Evolutionary conservation across 1,140 invertebrate species (phyloP).

Genomic region (Semibalanus balanoides): DNA sequence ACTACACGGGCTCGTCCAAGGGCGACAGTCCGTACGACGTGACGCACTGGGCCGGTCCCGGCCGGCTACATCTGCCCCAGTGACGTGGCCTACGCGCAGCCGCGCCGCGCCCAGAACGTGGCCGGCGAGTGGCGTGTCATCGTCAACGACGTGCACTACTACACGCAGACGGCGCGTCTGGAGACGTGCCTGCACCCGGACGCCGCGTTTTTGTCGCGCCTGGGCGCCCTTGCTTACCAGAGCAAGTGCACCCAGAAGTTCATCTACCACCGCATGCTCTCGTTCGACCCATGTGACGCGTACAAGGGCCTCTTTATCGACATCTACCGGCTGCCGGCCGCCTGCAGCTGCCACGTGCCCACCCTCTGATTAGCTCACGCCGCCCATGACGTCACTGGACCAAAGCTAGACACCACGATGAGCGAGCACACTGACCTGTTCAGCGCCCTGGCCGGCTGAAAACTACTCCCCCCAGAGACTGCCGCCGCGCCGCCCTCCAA

Average conservation of each 20-base stretch:
- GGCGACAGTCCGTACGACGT: slow-evolving; percentile 18
- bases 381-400: neutral
- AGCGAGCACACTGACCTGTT: neutral
- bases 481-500: neutral
- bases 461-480: neutral
- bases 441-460: neutral
- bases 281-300: slow-evolving; percentile 24
- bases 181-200: too few species aligned
- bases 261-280: slow-evolving; percentile 24
- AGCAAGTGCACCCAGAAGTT: slow-evolving; percentile 24
- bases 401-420: neutral
- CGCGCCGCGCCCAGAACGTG: slow-evolving; percentile 24
- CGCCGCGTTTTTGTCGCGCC: slow-evolving; percentile 22
- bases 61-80: slow-evolving; percentile 29
- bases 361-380: slow-evolving; percentile 5
- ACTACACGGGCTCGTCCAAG: slow-evolving; percentile 22
- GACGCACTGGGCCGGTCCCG: slow-evolving; percentile 22
- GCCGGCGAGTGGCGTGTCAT: slow-evolving; percentile 26
- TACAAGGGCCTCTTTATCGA: slow-evolving; percentile 26
- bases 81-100: slow-evolving; percentile 27
- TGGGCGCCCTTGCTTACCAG: slow-evolving; percentile 24
- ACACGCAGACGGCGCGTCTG: slow-evolving; percentile 22
- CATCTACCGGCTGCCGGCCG: slow-evolving; percentile 24
- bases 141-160: slow-evolving; percentile 22
- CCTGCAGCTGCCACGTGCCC: slow-evolving; percentile 25